Evolutionary conservation across 2,888 invertebrate genomes (phyloP), one percentile per base, ranked within the genome.

Genomic region (Polyploca ridens): DNA sequence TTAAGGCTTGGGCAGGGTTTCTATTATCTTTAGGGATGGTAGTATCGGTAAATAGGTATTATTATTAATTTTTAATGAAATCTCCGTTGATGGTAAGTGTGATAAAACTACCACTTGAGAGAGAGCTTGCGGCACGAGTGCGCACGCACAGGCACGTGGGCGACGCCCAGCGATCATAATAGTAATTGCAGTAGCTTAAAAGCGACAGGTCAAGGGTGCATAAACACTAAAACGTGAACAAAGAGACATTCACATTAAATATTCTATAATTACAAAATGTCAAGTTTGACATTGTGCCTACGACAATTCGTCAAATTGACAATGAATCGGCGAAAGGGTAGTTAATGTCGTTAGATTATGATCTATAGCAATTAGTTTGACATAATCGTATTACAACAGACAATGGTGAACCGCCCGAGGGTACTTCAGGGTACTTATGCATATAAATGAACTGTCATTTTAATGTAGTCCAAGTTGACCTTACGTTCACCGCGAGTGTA

Each of bases 361-460:
- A 79, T 86, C 86, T 70, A 69, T 76, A 76, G 81, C 84, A 86
- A 86, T 87, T 86, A 84, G 77, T 75, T 75, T 73, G 77, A 78
- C 79, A 78, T 84, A 85, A 86, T 87, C 81, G 76, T 75, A 80
- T 84, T 83, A 84, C 67, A 74, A 65, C 72, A 78, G 74, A 86
- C 87, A 85, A 86, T 83, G 69, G 79, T 75, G 76, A 77, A 70
- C 64, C 46, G n/a, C n/a, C 46, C n/a, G n/a, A 5, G 41, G 41
- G 41, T 41, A 13, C 13, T 3, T 63, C 68, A 69, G 66, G 73
- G 70, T 71, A 64, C 77, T 73, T 83, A 83, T 83, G 80, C 77
- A 81, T 80, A 84, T 86, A 82, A 85, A 84, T 85, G 79, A 77
- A 77, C 84, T 85, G 86, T 81, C 84, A 84, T 76, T 79, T 75